Conservation (phyloP, 2,888 invertebrate species). For the Noctua janthina region DNA sequence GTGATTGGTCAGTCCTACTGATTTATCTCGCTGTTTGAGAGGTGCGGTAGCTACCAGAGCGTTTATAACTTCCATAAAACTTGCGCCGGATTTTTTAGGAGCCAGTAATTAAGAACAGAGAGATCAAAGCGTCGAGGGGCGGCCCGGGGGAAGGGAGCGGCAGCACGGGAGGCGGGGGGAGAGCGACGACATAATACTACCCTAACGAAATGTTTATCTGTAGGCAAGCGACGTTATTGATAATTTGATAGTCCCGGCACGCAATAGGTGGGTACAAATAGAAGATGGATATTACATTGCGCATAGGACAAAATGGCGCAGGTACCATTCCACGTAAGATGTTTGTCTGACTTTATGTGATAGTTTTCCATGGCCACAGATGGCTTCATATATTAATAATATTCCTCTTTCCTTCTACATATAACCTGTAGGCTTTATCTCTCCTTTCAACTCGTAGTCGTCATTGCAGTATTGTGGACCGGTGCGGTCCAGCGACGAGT, state of each 20-base stretch:
- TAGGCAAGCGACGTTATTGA: constrained; percentile 34
- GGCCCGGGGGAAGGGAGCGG: constrained; percentile 5
- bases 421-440: background rate
- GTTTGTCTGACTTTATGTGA: background rate
- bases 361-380: constrained; percentile 1
- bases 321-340: background rate
- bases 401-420: background rate
- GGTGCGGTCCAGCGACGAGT: background rate
- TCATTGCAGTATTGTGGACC: too few species aligned
- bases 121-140: constrained; percentile 63
- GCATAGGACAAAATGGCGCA: background rate
- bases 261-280: background rate
- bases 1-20: constrained; percentile 3
- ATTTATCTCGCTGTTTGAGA: background rate
- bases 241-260: constrained; percentile 41
- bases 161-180: background rate
- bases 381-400: background rate
- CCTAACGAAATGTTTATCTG: constrained; percentile 42
- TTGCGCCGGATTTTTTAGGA: constrained; percentile 66
- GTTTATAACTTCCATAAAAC: constrained; percentile 67
- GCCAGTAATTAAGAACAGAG: constrained; percentile 67
- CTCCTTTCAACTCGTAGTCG: background rate
- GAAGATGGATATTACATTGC: background rate
- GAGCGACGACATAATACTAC: constrained; percentile 24
- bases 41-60: constrained; percentile 52